Percentiles rank a stretch among this genome's conserved stretches.
Evolutionary conservation across 1,140 invertebrate species (phyloP).

Genomic region (Triops longicaudatus): DNA sequence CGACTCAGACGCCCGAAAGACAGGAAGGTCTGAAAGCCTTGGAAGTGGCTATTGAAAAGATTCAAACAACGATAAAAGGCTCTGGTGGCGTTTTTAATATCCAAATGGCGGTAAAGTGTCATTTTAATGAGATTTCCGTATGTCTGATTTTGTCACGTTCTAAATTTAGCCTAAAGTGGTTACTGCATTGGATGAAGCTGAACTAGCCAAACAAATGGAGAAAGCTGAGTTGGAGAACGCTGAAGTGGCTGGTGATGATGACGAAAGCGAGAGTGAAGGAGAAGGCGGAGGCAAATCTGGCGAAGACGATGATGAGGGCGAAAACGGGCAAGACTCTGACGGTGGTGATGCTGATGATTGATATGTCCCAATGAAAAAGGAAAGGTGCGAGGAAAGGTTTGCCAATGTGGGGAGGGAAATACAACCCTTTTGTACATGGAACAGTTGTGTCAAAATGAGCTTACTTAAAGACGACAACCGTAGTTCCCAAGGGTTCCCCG

Average conservation of each 20-base stretch:
- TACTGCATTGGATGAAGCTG: slow-evolving; percentile 93
- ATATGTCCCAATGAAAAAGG: neutral
- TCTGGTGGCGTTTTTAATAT: slow-evolving; percentile 88
- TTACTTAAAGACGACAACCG: slow-evolving; percentile 59
- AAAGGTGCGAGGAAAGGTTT: slow-evolving; percentile 19
- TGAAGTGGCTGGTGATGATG: slow-evolving; percentile 84
- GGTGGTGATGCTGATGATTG: slow-evolving; percentile 38
- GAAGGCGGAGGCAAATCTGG: slow-evolving; percentile 89
- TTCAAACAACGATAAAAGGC: slow-evolving; percentile 68
- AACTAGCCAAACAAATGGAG: slow-evolving; percentile 87
- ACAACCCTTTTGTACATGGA: slow-evolving; percentile 19
- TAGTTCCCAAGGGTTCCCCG: slow-evolving; percentile 59
- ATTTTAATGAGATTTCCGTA: neutral
- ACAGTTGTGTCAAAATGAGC: slow-evolving; percentile 19
- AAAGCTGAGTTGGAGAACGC: slow-evolving; percentile 85
- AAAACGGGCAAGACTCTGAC: slow-evolving; percentile 44
- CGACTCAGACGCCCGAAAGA: slow-evolving; percentile 93
- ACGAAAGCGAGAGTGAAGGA: slow-evolving; percentile 39
- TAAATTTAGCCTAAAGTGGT: slow-evolving; percentile 84
- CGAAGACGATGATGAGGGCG: slow-evolving; percentile 74
- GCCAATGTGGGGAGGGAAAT: slow-evolving; percentile 4
- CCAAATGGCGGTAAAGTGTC: slow-evolving; percentile 74
- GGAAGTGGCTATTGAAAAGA: slow-evolving; percentile 78
- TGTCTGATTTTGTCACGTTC: slow-evolving; percentile 24
- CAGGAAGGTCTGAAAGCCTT: slow-evolving; percentile 82